Evolutionary conservation across 2,888 invertebrate species (phyloP), one percentile per base, ranked within the genome.

Genomic region (Caradrina kadenii): DNA sequence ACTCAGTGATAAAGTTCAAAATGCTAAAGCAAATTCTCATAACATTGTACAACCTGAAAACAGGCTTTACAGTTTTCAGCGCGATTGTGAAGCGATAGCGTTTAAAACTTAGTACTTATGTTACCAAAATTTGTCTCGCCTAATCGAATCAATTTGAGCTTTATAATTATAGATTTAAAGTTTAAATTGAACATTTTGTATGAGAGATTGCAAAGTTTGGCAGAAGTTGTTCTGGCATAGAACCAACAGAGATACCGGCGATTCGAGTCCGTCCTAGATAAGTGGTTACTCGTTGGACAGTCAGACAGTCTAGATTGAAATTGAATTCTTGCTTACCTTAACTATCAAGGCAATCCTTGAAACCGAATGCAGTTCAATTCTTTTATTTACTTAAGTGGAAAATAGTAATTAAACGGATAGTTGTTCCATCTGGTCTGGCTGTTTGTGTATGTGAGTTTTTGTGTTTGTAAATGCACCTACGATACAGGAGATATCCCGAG

Each of bases 221-320:
- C 50, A 55, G 49, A 45, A 42, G 42, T 54, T 54, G 54, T 69
- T 71, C 42, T 81, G 81, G 81, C 81, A 63, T 8, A 1, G n/a
- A 0, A 76, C 79, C 81, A 81, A 72, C 52, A 11, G 61, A 58
- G 73, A 69, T 66, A 58, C 65, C 69, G 11, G 49, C 56, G 67
- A 76, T 76, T 79, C 67, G 73, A 81, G 81, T 81, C 70, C 61
- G 69, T 62, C 79, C 45, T 52, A 72, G 81, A 71, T 81, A 81
- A 79, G 69, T 65, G 42, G 21, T 26, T 63, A 35, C 78, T 69
- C 52, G 56, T 48, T 72, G 63, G 69, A 63, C 71, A 73, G 73
- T 68, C 4, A 39, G 39, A 39, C 31, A 31, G 62, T 54, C 52
- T 21, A 21, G 52, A 69, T 49, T 71, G 55, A 67, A 67, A 79